phyloP scores from a whole-genome alignment of 2,888 invertebrate species.

The Phaonia tiefii region DNA sequence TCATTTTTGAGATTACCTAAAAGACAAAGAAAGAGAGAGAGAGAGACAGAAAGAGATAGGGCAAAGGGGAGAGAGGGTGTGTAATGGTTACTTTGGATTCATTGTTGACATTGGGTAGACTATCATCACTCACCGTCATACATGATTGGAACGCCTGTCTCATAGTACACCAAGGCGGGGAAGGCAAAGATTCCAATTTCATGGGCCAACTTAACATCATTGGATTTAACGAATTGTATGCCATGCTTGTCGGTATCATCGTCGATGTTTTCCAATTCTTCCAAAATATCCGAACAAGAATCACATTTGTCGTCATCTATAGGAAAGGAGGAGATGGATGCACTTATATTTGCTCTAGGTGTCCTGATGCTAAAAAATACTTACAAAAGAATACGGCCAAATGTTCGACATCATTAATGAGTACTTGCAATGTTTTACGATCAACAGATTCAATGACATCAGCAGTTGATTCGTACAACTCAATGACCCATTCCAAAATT shows the following conservation, averaged over 20 bases:
- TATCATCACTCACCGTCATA: constrained; percentile 90
- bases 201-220: constrained; percentile 92
- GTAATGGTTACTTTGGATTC: too few species aligned
- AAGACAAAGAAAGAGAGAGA: constrained; percentile 39
- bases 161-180: constrained; percentile 95
- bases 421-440: constrained; percentile 92
- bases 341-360: not conserved
- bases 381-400: constrained; percentile 95
- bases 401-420: constrained; percentile 94
- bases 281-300: constrained; percentile 90
- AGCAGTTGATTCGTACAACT: constrained; percentile 90
- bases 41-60: too few species aligned
- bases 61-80: too few species aligned
- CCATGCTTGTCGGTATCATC: constrained; percentile 96
- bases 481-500: constrained; percentile 93
- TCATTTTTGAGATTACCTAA: constrained; percentile 95
- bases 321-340: not conserved
- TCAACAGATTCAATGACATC: constrained; percentile 96
- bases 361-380: not conserved
- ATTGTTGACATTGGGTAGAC: too few species aligned
- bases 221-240: constrained; percentile 96
- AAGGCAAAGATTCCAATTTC: constrained; percentile 96
- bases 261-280: constrained; percentile 94
- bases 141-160: constrained; percentile 96
- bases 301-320: constrained; percentile 92